Base-by-base conservation (phyloP, 1,140 invertebrate species). In the Lysiphlebus fabarum region DNA sequence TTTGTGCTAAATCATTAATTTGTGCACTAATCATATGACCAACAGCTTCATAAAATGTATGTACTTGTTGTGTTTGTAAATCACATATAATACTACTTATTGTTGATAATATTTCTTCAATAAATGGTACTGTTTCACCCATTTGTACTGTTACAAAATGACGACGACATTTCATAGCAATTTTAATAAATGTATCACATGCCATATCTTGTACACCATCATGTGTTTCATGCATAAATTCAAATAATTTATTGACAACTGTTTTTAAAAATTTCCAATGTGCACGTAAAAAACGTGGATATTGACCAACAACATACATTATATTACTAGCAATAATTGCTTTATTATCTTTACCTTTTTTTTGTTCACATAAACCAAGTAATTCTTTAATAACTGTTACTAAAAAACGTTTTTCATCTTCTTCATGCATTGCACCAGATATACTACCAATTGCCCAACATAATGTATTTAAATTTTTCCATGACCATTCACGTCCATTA, bases 251-350 rank as follows among this genome's bases (percentile, higher is more conserved):
- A 82, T 99, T 99, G 48, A 99, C 96, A 71, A 99, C 98, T 58
- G 98, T 99, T 82, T 99, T 99, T n/a, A 99, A 84, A 81, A 99
- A 99, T 78, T 98, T 96, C 98, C 98, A 99, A 81, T 99, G 98
- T n/a, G 95, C 96, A 67, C 95, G 82, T 42, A 99, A 82, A 81
- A 99, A 99, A 48, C 97, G 84, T 50, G 98, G 98, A 83, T 99
- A 99, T 75, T 99, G 98, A 33, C 98, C 98, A 38, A 99, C 98
- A 62, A 99, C 97, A 79, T 99, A 99, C 98, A 99, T 99, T 64
- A 99, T 99, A 78, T 99, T 99, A 61, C 96, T 98, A 6, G 98
- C 98, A 71, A 99, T 98, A 54, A 99, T 99, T 49, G 98, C 98
- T 81, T 99, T 99, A 78, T 99, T 99, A 79, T 99, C 97, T 82